phyloP scores from a whole-genome alignment of 1,140 invertebrate species.

The Cyclargus thomasi region DNA sequence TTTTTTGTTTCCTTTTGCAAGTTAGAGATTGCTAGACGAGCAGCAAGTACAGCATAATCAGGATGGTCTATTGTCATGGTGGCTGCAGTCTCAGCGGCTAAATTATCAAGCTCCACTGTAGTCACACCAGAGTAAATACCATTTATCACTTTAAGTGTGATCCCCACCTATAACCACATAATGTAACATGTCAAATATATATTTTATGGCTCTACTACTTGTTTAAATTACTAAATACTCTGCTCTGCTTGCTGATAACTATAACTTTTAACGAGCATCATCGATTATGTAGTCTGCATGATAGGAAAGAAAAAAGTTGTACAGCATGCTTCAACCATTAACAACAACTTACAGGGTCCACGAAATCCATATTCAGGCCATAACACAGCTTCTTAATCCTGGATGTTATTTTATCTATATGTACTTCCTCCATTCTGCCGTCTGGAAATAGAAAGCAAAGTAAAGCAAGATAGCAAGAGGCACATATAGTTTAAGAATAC shows the following conservation, averaged over 20 bases:
- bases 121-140: constrained; percentile 97
- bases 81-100: constrained; percentile 97
- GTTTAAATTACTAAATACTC: too few relatives aligned
- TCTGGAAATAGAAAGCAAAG: constrained; percentile 73
- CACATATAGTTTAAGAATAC: too few relatives aligned
- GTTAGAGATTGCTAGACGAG: constrained; percentile 97
- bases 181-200: too few relatives aligned
- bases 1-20: constrained; percentile 98
- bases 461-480: neutral
- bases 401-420: constrained; percentile 98
- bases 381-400: constrained; percentile 97
- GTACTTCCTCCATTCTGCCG: constrained; percentile 93
- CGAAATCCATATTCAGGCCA: constrained; percentile 95
- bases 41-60: constrained; percentile 97
- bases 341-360: constrained; percentile 88
- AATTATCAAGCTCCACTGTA: constrained; percentile 96
- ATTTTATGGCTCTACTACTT: too few relatives aligned
- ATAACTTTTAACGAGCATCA: too few relatives aligned
- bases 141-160: constrained; percentile 92
- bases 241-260: too few relatives aligned
- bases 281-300: too few relatives aligned
- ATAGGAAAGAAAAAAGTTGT: too few relatives aligned
- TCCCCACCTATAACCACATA: constrained; percentile 78
- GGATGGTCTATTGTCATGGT: constrained; percentile 97
- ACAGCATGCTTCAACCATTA: too few relatives aligned